phyloP scores from a whole-genome alignment of 2,888 invertebrate genomes.

The Icerya purchasi region DNA sequence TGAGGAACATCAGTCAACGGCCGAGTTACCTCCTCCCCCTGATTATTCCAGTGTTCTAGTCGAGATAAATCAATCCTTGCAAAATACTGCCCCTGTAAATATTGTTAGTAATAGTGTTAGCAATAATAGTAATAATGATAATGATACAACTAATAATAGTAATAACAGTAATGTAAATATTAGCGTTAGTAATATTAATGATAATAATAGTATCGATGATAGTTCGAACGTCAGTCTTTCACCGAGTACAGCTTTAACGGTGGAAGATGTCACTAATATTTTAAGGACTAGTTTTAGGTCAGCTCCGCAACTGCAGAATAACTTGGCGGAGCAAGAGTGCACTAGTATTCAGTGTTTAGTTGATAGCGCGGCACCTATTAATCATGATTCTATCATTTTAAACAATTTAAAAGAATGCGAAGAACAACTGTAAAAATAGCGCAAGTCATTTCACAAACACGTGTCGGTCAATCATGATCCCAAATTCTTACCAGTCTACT shows the following conservation, averaged over 20 bases:
- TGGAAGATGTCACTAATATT: constrained; percentile 35
- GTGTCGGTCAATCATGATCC: too few relatives aligned
- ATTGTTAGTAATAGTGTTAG: background rate
- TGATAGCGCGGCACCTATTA: constrained; percentile 36
- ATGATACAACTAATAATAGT: constrained; percentile 2
- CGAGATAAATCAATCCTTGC: constrained; percentile 31
- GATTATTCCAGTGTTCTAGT: constrained; percentile 39
- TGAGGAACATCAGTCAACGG: constrained; percentile 2
- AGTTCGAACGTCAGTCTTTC: constrained; percentile 13
- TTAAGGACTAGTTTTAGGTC: constrained; percentile 33
- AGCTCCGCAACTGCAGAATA: constrained; percentile 21
- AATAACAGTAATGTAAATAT: constrained; percentile 1
- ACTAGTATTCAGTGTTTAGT: constrained; percentile 38
- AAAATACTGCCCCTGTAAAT: constrained; percentile 14
- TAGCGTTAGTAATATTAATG: background rate
- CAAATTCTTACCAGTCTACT: too few relatives aligned
- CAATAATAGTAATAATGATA: constrained; percentile 4
- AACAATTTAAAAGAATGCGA: constrained; percentile 11
- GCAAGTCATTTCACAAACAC: too few relatives aligned
- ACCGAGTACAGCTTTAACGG: constrained; percentile 28
- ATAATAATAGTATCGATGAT: constrained; percentile 2
- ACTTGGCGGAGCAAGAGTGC: constrained; percentile 23
- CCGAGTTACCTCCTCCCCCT: constrained; percentile 31
- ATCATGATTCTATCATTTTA: constrained; percentile 19
- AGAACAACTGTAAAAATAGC: too few relatives aligned